Percentiles rank a stretch among this genome's conserved stretches.
phyloP scores from a whole-genome alignment of 2,888 invertebrate species.

The Nemoura dubitans region DNA sequence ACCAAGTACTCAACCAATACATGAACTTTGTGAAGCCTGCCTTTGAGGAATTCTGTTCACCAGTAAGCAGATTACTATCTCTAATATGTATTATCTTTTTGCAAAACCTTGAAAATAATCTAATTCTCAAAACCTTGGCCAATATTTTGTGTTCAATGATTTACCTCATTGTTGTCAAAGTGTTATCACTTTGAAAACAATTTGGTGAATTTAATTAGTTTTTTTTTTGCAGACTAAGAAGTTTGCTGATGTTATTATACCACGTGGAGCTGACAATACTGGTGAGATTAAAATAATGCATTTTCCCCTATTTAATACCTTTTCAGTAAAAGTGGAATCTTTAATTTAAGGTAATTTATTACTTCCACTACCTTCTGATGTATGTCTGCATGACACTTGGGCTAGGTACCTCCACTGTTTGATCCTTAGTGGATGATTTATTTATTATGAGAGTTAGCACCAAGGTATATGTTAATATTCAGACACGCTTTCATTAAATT shows the following conservation, averaged over 20 bases:
- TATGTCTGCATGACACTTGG: too few relatives aligned
- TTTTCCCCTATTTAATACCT: neutral
- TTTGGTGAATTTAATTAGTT: neutral
- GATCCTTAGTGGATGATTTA: neutral
- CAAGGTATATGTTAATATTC: neutral
- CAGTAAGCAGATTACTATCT: constrained; percentile 69
- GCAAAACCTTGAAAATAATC: neutral
- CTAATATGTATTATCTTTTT: neutral
- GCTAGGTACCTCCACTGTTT: neutral
- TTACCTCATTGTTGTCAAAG: neutral
- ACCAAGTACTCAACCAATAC: constrained; percentile 94
- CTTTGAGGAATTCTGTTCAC: constrained; percentile 98
- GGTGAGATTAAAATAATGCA: constrained; percentile 70
- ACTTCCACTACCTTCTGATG: too few relatives aligned
- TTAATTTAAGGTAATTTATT: too few relatives aligned
- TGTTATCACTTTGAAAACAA: neutral
- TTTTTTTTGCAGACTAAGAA: constrained; percentile 89
- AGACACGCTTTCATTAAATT: too few relatives aligned
- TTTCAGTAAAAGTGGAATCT: too few relatives aligned
- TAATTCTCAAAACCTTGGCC: neutral
- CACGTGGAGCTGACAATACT: constrained; percentile 96
- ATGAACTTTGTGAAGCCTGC: constrained; percentile 99
- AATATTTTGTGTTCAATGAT: neutral
- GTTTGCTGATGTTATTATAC: constrained; percentile 99
- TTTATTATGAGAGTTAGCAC: neutral